Evolutionary conservation across 2,888 invertebrate genomes (phyloP), one percentile per base, ranked within the genome.

Genomic region (Agonopterix alstromeriana): DNA sequence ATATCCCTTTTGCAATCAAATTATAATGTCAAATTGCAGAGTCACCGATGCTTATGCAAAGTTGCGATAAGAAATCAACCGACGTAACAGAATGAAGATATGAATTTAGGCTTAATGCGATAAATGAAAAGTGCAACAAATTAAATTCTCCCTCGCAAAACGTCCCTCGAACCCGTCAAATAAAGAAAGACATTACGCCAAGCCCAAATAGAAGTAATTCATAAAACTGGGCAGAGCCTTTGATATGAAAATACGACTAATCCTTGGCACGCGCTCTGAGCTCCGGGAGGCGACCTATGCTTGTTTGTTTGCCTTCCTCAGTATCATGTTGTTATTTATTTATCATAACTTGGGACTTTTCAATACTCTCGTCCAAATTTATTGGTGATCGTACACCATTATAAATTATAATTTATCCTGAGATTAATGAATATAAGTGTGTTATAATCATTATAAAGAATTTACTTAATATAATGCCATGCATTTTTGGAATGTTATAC

Each of bases 171-270:
- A 41, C 11, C 36, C 42, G 45, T 47, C 52, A 49, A 41, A 79
- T 72, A 80, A 79, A 83, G 78, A 73, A 74, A 82, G 83, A 83
- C 82, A 76, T 83, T 75, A 77, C 68, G 70, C 60, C 66, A 66
- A 58, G 56, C 62, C 73, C 70, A 70, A 82, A 82, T 77, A 73
- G 73, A 71, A 82, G 77, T 80, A 82, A 85, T 82, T 84, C 79
- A 84, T 84, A 84, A 83, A 79, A 79, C 71, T 77, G 74, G 79
- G 79, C 77, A 67, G 69, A 67, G 68, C 77, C 78, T 86, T 86
- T 87, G 79, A 87, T 86, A 87, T 87, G 85, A 88, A 87, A 88
- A 87, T 87, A 73, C 71, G 67, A 61, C 68, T 85, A 86, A 88
- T 85, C 87, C 83, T 53, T 51, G 82, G 76, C 86, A 87, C 87